A percentile compares a stretch with the other conserved stretches of the same genome.
phyloP scores from a whole-genome alignment of 2,113 vertebrate species.

The Melanotaenia duboulayi region DNA sequence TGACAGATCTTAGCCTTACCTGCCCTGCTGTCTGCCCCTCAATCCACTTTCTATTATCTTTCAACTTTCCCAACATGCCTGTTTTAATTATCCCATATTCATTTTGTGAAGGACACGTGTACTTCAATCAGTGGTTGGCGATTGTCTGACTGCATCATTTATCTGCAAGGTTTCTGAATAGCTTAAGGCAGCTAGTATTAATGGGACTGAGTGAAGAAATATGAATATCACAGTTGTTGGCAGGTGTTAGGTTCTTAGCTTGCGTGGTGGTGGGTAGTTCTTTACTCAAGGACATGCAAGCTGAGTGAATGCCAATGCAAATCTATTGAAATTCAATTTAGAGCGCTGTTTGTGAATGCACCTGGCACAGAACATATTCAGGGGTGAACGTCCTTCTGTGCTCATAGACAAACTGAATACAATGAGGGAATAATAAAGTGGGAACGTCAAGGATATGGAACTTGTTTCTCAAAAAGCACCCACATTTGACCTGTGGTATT shows the following conservation, averaged over 20 bases:
- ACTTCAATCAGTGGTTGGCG: conserved; percentile 42
- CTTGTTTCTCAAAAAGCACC: conserved; percentile 36
- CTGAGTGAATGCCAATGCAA: conserved; percentile 69
- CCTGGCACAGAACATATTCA: conserved; percentile 66
- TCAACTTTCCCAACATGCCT: conserved; percentile 3
- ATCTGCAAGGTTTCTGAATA: conserved; percentile 55
- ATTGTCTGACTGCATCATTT: conserved; percentile 60
- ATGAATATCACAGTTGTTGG: conserved; percentile 60
- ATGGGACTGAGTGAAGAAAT: conserved; percentile 52
- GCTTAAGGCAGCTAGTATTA: conserved; percentile 57
- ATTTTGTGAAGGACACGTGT: conserved; percentile 66
- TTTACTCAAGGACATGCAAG: conserved; percentile 67
- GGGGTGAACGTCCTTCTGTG: conserved; percentile 54
- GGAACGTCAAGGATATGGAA: conserved; percentile 59
- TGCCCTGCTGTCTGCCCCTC: conserved; percentile 34
- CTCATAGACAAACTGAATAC: conserved; percentile 49
- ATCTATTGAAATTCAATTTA: conserved; percentile 76
- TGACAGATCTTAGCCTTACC: conserved; percentile 33
- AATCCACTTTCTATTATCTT: conserved; percentile 29
- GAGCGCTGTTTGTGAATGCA: conserved; percentile 63
- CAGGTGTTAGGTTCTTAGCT: conserved; percentile 53
- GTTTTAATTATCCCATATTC: conserved; percentile 64
- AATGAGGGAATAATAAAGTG: conserved; percentile 70
- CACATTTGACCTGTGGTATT: conserved; percentile 55
- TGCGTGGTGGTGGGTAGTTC: conserved; percentile 40